Evolutionary conservation across 2,888 invertebrate genomes (phyloP).

Genomic region (Empis livida): DNA sequence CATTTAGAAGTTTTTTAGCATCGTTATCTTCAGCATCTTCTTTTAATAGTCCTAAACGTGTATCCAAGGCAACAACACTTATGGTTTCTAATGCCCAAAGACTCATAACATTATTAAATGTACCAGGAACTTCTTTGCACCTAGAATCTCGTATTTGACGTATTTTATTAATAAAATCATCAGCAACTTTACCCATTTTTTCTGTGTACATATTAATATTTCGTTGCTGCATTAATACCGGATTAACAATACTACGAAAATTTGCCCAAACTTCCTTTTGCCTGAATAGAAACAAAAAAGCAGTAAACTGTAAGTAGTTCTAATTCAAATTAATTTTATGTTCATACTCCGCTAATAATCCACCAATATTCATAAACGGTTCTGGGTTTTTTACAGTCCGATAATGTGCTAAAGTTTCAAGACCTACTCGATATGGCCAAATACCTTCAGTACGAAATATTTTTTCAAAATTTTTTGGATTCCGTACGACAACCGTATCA

Average conservation of each 20-base stretch:
- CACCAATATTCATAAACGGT: slow-evolving; percentile 13
- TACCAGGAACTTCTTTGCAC: slow-evolving; percentile 24
- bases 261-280: slow-evolving; percentile 52
- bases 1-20: slow-evolving; percentile 3
- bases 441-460: no score
- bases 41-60: slow-evolving; percentile 14
- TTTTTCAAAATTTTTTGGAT: slow-evolving; percentile 34
- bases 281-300: slow-evolving; percentile 22
- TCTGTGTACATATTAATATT: slow-evolving; percentile 38
- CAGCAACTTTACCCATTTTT: slow-evolving; percentile 37
- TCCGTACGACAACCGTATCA: slow-evolving; percentile 30
- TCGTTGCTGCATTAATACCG: slow-evolving; percentile 48
- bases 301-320: no score
- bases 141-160: slow-evolving; percentile 16
- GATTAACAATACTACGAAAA: slow-evolving; percentile 49
- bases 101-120: slow-evolving; percentile 37
- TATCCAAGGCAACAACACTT: slow-evolving; percentile 27
- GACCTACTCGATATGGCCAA: slow-evolving; percentile 16
- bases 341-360: slow-evolving; percentile 17
- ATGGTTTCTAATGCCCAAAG: slow-evolving; percentile 44
- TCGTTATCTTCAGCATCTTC: slow-evolving; percentile 7
- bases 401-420: slow-evolving; percentile 31
- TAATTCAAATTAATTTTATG: neutral
- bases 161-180: slow-evolving; percentile 24
- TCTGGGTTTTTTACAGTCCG: slow-evolving; percentile 23